Base-by-base conservation (phyloP, 2,888 invertebrate genomes). In the Drosophila mimetica region DNA sequence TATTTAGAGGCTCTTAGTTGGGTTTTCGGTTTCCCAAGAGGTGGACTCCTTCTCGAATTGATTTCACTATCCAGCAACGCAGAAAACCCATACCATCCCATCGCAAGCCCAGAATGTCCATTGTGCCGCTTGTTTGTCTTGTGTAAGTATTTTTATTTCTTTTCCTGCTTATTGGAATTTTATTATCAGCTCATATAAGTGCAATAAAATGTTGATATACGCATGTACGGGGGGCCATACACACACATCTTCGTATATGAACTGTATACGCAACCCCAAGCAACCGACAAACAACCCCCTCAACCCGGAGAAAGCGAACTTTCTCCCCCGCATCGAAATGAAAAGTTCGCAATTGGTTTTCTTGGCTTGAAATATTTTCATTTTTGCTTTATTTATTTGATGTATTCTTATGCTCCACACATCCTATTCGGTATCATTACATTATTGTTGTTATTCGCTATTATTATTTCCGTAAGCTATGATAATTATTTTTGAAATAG, bases 121-220 rank as follows among this genome's bases (percentile, higher is more conserved):
- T 51, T 75, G 63, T 72, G 67, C 60, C 63, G 59, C 30, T 67
- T 79, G 75, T 73, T 76, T 75, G 70, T 82, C 69, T 76, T 79
- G 71, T 58, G 64, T 47, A 65, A 83, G 86, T 80, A 83, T 86
- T 82, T 82, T 83, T 80, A 86, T 83, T 65, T 84, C 77, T 44
- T 76, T 84, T 73, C 79, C 73, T 84, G 83, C 81, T 80, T 83
- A 86, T 83, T 86, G 85, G 84, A 84, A 84, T 83, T 83, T 84
- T 84, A 84, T 86, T 84, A 86, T 84, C 86, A 72, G 79, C 86
- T 84, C 86, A 86, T 86, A 83, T 86, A 84, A 84, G 84, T 73
- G 86, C 84, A 65, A 84, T 83, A 86, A 86, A 83, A 83, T 72
- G 64, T 71, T 75, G 63, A 70, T 74, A 64, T 72, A 57, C 25